These are phyloP conservation scores for Psammodynastes pulverulentus DNA, from an alignment of 2,113 vertebrate species.

Conservation along the genomic window DNA sequence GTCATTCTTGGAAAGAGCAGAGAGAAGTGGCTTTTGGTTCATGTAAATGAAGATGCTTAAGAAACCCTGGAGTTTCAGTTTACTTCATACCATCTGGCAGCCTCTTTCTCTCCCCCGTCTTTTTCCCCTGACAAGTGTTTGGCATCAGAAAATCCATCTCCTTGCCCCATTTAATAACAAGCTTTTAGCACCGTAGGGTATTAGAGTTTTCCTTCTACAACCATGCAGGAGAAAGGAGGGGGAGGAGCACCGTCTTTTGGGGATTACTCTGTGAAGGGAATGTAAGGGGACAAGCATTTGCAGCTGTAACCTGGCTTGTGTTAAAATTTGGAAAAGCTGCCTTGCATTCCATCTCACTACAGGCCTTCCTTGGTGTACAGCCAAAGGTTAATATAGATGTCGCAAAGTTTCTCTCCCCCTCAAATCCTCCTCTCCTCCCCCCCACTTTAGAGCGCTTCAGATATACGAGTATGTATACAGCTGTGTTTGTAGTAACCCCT, in stretches of 20 bases:
- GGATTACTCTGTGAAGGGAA: conserved; percentile 72
- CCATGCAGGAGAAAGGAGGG: conserved; percentile 46
- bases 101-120: neutral
- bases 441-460: conserved; percentile 64
- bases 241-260: conserved; percentile 71
- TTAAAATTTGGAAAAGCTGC: conserved; percentile 80
- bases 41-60: conserved; percentile 56
- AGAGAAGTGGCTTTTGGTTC: conserved; percentile 71
- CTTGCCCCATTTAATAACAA: conserved; percentile 71
- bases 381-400: conserved; percentile 96
- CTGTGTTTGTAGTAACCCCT: conserved; percentile 79
- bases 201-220: conserved; percentile 78
- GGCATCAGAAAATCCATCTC: conserved; percentile 67
- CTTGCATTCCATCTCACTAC: conserved; percentile 85
- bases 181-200: conserved; percentile 74
- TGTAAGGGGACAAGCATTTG: conserved; percentile 67
- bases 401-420: conserved; percentile 77
- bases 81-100: conserved; percentile 72
- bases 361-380: conserved; percentile 79
- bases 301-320: conserved; percentile 84
- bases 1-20: conserved; percentile 58
- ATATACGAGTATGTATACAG: conserved; percentile 68
- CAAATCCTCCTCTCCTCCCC: neutral
- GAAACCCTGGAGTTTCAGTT: conserved; percentile 58
- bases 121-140: conserved; percentile 77